Evolutionary conservation across 2,113 vertebrate species (phyloP).

Genomic region (Calidris pugnax): DNA sequence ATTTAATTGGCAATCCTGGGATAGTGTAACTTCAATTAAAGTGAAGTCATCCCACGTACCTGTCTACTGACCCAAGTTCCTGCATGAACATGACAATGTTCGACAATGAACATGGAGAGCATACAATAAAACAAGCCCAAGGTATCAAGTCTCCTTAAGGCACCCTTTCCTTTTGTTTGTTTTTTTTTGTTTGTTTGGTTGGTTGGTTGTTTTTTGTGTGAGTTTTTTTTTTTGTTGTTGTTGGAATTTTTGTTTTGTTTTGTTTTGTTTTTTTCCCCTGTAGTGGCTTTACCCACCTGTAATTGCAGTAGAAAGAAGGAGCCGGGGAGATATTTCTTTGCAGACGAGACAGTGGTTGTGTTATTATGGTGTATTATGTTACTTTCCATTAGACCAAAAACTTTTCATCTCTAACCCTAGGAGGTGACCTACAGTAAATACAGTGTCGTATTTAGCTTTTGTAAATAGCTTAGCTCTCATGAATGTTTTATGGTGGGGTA

Average conservation of each 20-base stretch:
- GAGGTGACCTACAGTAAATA: constrained; percentile 83
- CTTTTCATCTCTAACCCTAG: constrained; percentile 77
- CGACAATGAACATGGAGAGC: background rate
- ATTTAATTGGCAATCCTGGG: background rate
- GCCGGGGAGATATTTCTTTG: constrained; percentile 61
- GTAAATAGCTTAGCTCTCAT: constrained; percentile 82
- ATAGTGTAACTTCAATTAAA: constrained; percentile 16
- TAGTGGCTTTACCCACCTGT: constrained; percentile 48
- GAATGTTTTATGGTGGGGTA: constrained; percentile 82
- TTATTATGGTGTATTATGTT: constrained; percentile 70
- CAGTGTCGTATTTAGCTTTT: constrained; percentile 81
- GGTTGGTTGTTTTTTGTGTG: too few relatives aligned
- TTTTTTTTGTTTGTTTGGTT: too few relatives aligned
- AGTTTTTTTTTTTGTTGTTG: too few relatives aligned
- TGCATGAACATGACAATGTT: background rate
- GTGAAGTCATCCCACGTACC: background rate
- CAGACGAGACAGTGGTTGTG: constrained; percentile 65
- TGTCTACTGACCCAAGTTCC: background rate
- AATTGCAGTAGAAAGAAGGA: constrained; percentile 51
- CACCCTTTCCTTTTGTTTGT: background rate
- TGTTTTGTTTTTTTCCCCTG: background rate
- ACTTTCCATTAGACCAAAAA: constrained; percentile 78
- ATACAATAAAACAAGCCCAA: background rate
- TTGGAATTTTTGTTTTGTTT: too few relatives aligned
- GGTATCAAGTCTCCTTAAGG: background rate